Evolutionary conservation across 2,888 invertebrate species (phyloP).

Genomic region (Petrolisthes manimaculis): DNA sequence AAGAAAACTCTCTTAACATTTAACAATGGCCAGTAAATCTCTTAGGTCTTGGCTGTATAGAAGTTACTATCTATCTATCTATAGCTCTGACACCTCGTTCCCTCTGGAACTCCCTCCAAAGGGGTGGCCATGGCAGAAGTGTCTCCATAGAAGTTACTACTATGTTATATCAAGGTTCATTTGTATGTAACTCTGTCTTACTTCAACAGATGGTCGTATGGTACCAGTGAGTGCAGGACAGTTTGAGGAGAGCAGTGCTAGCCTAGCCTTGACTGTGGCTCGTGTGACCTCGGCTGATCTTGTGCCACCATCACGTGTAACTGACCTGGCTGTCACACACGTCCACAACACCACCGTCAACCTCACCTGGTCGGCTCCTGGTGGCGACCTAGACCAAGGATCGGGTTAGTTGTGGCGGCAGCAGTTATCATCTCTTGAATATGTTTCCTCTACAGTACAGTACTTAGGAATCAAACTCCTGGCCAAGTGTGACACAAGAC

Average conservation of each 20-base stretch:
- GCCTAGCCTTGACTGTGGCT: constrained; percentile 41
- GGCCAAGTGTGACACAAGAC: background rate
- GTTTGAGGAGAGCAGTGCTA: constrained; percentile 41
- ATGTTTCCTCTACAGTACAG: background rate
- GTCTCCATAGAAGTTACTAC: no score
- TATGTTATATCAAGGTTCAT: no score
- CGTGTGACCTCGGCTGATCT: constrained; percentile 54
- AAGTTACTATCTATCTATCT: no score
- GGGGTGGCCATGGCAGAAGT: no score
- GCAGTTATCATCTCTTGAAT: background rate
- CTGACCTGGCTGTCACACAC: constrained; percentile 68
- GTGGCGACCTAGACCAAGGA: constrained; percentile 69
- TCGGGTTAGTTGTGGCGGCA: constrained; percentile 67
- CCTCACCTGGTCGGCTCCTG: constrained; percentile 69
- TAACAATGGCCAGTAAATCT: no score
- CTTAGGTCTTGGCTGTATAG: no score
- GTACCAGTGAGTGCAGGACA: constrained; percentile 53
- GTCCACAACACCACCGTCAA: constrained; percentile 68
- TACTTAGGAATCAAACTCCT: background rate
- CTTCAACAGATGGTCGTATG: constrained; percentile 45
- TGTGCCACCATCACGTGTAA: constrained; percentile 68
- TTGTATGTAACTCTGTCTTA: no score
- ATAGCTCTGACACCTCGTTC: no score
- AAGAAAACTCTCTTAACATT: no score
- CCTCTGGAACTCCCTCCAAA: no score